Percentiles rank a stretch among this genome's conserved stretches.
Evolutionary conservation across 2,797 vertebrate genomes (phyloP).

Genomic region (Ptychobarbus kaznakovi): DNA sequence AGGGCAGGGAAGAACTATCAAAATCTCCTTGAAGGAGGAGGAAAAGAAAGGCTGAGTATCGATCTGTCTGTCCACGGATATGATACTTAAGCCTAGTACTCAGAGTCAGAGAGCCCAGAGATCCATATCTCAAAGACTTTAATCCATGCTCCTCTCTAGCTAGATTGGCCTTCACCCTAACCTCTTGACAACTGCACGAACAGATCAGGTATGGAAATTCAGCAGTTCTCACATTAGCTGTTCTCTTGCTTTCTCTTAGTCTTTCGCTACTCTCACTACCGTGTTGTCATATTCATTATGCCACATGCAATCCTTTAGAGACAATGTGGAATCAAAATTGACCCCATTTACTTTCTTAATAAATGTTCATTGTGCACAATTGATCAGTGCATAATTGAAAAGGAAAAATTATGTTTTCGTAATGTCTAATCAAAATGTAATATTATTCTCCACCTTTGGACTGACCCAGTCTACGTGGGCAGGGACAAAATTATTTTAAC

Average conservation of each 20-base stretch:
- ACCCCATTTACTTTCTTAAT: background rate
- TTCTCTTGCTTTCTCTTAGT: constrained; percentile 7
- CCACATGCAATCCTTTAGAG: background rate
- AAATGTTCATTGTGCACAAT: background rate
- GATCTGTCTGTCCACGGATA: constrained; percentile 97
- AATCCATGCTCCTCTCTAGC: constrained; percentile 85
- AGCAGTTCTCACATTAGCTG: constrained; percentile 73
- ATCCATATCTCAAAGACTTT: constrained; percentile 95
- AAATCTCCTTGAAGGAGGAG: constrained; percentile 96
- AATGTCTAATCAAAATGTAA: background rate
- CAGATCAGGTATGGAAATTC: constrained; percentile 86
- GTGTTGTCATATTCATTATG: background rate
- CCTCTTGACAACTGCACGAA: constrained; percentile 82
- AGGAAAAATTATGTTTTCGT: background rate
- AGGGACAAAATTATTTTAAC: background rate
- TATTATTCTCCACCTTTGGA: background rate
- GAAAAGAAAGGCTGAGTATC: constrained; percentile 81
- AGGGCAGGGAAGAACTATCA: constrained; percentile 83
- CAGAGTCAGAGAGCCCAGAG: constrained; percentile 86
- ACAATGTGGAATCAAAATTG: constrained; percentile 2
- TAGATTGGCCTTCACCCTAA: constrained; percentile 86
- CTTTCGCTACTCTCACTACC: background rate
- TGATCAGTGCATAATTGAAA: background rate
- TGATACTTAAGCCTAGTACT: constrained; percentile 94
- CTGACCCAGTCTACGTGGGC: background rate